These are phyloP conservation scores for Drosophila multiciliata DNA, from an alignment of 2,888 invertebrate species.

Conservation along the genomic window DNA sequence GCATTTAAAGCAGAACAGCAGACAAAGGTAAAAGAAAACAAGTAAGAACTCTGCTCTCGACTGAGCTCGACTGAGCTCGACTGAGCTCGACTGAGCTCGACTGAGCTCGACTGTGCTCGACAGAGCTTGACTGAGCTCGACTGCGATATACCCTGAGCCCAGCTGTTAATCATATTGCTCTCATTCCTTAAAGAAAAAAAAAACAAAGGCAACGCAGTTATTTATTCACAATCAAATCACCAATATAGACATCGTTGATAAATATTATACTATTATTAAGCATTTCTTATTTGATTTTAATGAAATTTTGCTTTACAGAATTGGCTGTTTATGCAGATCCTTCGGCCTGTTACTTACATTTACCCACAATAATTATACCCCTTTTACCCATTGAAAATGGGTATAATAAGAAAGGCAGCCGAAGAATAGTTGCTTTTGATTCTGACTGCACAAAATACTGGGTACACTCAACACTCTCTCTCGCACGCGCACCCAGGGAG, in stretches of 20 bases:
- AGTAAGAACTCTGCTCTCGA: conserved; percentile 2
- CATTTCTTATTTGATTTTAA: neutral
- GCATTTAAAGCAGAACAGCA: conserved; percentile 56
- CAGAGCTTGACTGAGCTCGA: neutral
- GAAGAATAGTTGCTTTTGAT: conserved; percentile 43
- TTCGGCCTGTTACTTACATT: neutral
- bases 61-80: neutral
- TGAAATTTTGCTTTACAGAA: neutral
- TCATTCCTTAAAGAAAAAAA: neutral
- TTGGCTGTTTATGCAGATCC: neutral
- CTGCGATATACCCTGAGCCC: neutral
- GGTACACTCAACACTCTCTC: conserved; percentile 40
- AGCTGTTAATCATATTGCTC: neutral
- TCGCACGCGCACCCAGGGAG: conserved; percentile 2
- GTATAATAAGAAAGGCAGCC: conserved; percentile 34
- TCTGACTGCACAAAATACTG: conserved; percentile 57
- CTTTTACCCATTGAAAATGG: neutral
- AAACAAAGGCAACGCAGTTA: neutral
- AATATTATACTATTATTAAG: neutral
- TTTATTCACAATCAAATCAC: neutral
- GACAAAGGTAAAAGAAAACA: conserved; percentile 25
- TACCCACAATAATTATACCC: neutral
- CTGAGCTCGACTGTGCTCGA: neutral
- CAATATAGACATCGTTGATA: neutral
- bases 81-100: neutral